These are phyloP conservation scores for Apodemia zela DNA, from an alignment of 2,888 invertebrate genomes.

Conservation along the genomic window DNA sequence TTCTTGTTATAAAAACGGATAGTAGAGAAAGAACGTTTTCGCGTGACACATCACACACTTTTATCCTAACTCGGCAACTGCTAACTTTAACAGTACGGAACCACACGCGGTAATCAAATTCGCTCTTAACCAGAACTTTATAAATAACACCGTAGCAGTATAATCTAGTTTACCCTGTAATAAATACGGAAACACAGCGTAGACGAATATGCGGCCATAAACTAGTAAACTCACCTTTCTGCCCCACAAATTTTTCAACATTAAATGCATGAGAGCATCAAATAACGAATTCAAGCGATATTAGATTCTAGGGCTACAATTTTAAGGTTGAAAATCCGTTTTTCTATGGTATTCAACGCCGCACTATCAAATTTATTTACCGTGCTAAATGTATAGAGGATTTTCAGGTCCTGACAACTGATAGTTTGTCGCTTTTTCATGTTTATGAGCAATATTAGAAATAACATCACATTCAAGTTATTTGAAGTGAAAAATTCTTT, in stretches of 20 bases:
- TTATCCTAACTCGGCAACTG: no score
- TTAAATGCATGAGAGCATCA: slow-evolving; percentile 10
- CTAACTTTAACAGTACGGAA: no score
- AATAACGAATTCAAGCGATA: neutral
- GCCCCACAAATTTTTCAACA: slow-evolving; percentile 16
- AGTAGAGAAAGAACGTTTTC: no score
- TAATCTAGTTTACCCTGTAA: neutral
- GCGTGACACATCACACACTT: no score
- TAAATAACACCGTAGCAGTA: no score
- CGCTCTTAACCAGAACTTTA: no score
- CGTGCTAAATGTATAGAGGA: slow-evolving; percentile 16
- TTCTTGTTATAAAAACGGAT: no score
- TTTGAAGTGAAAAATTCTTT: neutral
- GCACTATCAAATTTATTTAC: slow-evolving; percentile 16
- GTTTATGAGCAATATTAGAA: slow-evolving; percentile 4
- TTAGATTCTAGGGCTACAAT: neutral
- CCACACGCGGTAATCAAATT: no score
- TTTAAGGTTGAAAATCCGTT: neutral
- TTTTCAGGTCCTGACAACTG: slow-evolving; percentile 14
- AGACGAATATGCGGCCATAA: slow-evolving; percentile 8
- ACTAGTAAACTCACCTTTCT: slow-evolving; percentile 14
- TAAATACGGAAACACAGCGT: slow-evolving; percentile 2
- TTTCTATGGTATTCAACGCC: neutral
- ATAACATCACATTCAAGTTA: neutral
- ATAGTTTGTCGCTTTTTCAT: slow-evolving; percentile 2